These are phyloP conservation scores for Pelochelys cantorii DNA, from an alignment of 2,797 vertebrate species.

Conservation along the genomic window DNA sequence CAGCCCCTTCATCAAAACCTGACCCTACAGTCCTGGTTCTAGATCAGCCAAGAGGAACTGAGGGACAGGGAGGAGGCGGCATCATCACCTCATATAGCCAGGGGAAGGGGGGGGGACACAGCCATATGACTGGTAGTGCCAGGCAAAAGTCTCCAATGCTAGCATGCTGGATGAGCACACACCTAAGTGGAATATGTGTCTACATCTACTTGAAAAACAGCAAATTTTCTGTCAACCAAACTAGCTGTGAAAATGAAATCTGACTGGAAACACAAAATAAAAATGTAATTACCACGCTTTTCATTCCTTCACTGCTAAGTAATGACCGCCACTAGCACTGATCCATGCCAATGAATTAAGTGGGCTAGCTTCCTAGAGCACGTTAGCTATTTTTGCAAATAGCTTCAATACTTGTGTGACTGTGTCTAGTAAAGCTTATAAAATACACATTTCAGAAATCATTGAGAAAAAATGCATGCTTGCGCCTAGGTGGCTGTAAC, in stretches of 20 bases:
- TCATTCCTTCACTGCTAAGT: not conserved
- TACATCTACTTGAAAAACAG: not conserved
- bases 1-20: no score
- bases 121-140: not conserved
- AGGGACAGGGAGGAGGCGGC: accelerated
- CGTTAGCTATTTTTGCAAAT: not conserved
- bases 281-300: constrained; percentile 4
- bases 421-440: not conserved
- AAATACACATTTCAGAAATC: not conserved
- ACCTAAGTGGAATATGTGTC: not conserved
- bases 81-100: not conserved
- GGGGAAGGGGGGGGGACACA: no score
- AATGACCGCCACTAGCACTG: not conserved
- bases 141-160: not conserved
- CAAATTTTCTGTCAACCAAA: constrained; percentile 47
- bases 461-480: not conserved
- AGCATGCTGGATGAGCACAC: not conserved
- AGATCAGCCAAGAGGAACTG: not conserved
- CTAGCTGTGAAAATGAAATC: constrained; percentile 55
- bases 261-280: constrained; percentile 53
- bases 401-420: not conserved
- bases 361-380: not conserved
- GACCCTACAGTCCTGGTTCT: no score
- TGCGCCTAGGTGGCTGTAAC: not conserved
- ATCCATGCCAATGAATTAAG: not conserved